Base-by-base conservation (phyloP, 2,113 vertebrate genomes). In the Otolemur garnettii region DNA sequence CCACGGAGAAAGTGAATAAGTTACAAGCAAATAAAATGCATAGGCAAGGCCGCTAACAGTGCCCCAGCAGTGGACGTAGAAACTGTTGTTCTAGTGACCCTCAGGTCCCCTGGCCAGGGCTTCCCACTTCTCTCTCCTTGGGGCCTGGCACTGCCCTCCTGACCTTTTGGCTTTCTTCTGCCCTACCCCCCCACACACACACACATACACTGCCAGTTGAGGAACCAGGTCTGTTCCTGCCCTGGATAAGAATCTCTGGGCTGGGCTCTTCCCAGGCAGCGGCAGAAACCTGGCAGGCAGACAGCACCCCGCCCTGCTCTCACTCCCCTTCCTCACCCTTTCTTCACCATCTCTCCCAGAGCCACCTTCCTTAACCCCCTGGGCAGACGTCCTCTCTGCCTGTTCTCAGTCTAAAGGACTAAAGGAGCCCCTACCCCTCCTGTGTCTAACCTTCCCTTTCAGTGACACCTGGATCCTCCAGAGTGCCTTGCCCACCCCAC, bases 231-330 rank as follows among this genome's bases (percentile, higher is more conserved):
- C 95, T 97, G 93, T 91, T 86, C 93, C 86, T 92, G 86, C 74
- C 79, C 66, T 50, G 97, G 97, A 98, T 97, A 98, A 98, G 79
- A 93, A 98, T 98, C 97, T 97, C 83, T 69, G 96, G 93, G 97
- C 90, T 90, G 92, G 96, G 96, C 86, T 92, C 83, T 97, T 95
- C 94, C 97, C 94, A 92, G 96, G 90, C 85, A 13, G 88, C 5
- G 1, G 94, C 81, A 91, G 96, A 89, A 97, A 96, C 94, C 93
- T 96, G 96, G 95, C 97, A 45, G 87, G 53, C 84, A 4, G 38
- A 68, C 81, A 60, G 72, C 78, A 87, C 96, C 78, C 87, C 11
- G 21, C 90, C 71, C 91, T 42, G 33, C 68, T n/a, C 18, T 19
- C 57, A 22, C 28, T 38, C 66, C 62, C 69, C 80, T 42, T 53